Conservation (phyloP, 2,888 invertebrate species). For the Rhopalosiphum nymphaeae region DNA sequence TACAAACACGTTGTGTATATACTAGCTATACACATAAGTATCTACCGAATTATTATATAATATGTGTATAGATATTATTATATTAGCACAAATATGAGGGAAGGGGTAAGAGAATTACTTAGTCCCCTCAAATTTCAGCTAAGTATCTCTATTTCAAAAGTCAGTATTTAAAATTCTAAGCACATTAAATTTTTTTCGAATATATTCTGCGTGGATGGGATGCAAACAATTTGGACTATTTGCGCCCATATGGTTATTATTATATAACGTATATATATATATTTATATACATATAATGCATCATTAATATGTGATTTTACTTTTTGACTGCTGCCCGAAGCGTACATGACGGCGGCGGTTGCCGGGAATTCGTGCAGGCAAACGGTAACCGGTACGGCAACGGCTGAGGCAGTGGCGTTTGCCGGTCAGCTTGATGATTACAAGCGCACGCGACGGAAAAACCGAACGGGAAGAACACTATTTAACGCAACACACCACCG, state of each 20-base stretch:
- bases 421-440: constrained; percentile 50
- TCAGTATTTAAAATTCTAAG: background rate
- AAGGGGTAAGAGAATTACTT: background rate
- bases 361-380: background rate
- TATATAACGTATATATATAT: background rate
- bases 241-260: background rate
- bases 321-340: constrained; percentile 46
- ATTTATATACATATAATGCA: background rate
- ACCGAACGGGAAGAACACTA: background rate
- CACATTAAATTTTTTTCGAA: background rate
- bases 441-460: background rate
- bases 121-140: background rate
- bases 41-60: background rate
- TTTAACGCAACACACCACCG: background rate
- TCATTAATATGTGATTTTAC: background rate
- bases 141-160: background rate
- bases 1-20: background rate
- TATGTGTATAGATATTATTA: background rate
- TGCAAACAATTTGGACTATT: background rate
- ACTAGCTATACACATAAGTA: background rate
- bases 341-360: constrained; percentile 28
- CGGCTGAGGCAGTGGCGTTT: background rate
- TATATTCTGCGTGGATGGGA: background rate
- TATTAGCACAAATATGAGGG: background rate
- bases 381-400: constrained; percentile 7